Percentiles rank a stretch among this genome's conserved stretches.
phyloP scores from a whole-genome alignment of 2,888 invertebrate species.

The Mesorhabditis belari region DNA sequence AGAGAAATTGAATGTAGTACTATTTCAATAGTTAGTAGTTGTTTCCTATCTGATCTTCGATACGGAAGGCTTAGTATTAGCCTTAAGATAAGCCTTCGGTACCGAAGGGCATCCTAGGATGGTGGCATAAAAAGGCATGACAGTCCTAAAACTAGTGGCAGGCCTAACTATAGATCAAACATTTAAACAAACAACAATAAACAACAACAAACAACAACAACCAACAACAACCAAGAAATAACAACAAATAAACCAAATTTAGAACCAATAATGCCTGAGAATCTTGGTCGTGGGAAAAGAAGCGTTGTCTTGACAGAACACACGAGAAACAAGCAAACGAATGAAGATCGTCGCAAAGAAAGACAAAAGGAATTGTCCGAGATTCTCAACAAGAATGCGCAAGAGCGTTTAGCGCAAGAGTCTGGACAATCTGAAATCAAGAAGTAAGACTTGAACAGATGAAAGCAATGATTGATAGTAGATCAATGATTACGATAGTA shows the following conservation, averaged over 20 bases:
- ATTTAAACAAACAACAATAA: background rate
- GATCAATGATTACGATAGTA: no score
- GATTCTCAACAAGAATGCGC: slow-evolving; percentile 82
- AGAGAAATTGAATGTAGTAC: slow-evolving; percentile 12
- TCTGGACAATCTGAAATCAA: slow-evolving; percentile 35
- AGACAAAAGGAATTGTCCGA: slow-evolving; percentile 90
- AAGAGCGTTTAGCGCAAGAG: slow-evolving; percentile 81
- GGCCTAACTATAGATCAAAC: background rate
- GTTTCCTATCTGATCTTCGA: background rate
- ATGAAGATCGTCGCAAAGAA: slow-evolving; percentile 91
- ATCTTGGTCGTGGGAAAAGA: slow-evolving; percentile 47
- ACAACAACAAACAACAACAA: no score
- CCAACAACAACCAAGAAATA: no score
- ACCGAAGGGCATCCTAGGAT: background rate
- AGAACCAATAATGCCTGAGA: slow-evolving; percentile 51
- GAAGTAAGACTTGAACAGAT: no score
- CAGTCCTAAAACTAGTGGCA: background rate
- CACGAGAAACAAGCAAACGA: slow-evolving; percentile 70
- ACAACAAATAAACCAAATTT: background rate
- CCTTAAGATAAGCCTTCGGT: no score
- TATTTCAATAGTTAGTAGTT: background rate
- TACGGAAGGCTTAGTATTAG: no score
- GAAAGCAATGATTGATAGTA: no score
- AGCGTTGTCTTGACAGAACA: slow-evolving; percentile 50
- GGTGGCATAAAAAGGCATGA: background rate